These are phyloP conservation scores for Alligator mississippiensis DNA, from an alignment of 2,113 vertebrate species.

Conservation along the genomic window DNA sequence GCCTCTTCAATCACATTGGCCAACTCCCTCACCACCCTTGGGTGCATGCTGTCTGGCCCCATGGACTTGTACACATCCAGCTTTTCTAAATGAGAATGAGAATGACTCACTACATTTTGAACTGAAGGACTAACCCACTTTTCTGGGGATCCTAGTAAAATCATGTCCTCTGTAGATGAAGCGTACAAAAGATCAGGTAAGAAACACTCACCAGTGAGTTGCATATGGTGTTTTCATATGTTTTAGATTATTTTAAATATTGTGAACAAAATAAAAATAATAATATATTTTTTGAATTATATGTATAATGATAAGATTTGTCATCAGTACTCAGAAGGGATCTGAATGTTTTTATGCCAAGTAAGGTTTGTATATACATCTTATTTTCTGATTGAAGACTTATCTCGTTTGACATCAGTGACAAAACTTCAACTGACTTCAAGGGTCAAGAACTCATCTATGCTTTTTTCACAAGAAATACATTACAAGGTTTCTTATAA, in stretches of 20 bases:
- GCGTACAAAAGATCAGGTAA: background rate
- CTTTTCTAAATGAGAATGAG: no score
- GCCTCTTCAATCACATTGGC: no score
- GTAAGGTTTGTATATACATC: background rate
- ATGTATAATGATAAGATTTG: background rate
- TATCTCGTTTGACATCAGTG: background rate
- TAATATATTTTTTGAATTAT: background rate
- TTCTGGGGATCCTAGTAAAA: background rate
- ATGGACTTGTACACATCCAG: no score
- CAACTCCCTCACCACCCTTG: no score
- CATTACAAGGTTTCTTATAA: no score
- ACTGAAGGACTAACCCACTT: background rate
- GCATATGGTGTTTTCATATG: background rate
- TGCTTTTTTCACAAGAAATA: background rate
- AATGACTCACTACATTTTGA: background rate
- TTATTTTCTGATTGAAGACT: background rate
- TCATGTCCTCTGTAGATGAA: background rate
- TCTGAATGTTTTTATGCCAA: background rate
- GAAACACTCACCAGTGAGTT: background rate
- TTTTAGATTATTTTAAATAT: constrained; percentile 5
- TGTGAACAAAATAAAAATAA: background rate
- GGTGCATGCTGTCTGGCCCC: no score
- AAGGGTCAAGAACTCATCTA: background rate
- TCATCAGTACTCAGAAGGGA: background rate
- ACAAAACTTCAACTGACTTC: background rate